Evolutionary conservation across 2,888 invertebrate species (phyloP).

Genomic region (Tetragonisca angustula): DNA sequence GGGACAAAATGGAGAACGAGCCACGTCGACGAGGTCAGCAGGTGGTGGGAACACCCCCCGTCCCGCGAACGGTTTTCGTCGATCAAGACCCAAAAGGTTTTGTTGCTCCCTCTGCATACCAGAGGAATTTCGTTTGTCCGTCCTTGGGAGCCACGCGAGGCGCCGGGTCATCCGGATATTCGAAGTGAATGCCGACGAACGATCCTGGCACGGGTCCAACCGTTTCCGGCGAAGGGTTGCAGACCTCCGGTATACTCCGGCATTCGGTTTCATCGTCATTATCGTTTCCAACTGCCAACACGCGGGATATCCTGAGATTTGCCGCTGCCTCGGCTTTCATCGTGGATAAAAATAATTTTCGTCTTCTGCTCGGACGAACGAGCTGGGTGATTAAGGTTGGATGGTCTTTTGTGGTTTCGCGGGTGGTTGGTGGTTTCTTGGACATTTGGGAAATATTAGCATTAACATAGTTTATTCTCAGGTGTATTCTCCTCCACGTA

Average conservation of each 20-base stretch:
- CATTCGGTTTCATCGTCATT: constrained; percentile 48
- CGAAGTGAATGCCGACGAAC: constrained; percentile 50
- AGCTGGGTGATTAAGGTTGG: constrained; percentile 28
- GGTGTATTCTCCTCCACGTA: too few species aligned
- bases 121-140: constrained; percentile 60
- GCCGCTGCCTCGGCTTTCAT: constrained; percentile 18
- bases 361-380: constrained; percentile 2
- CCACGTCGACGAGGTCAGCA: constrained; percentile 49
- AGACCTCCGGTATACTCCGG: background rate
- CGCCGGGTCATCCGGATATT: constrained; percentile 37
- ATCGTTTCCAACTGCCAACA: constrained; percentile 54
- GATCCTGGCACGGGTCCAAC: constrained; percentile 63
- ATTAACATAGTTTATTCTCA: too few species aligned
- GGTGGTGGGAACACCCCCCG: constrained; percentile 32
- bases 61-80: constrained; percentile 2
- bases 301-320: constrained; percentile 39
- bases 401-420: background rate
- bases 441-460: background rate
- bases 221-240: constrained; percentile 31
- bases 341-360: constrained; percentile 17
- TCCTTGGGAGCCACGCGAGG: constrained; percentile 22
- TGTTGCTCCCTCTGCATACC: constrained; percentile 16
- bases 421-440: background rate
- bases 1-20: constrained; percentile 32
- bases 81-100: constrained; percentile 14